Evolutionary conservation across 2,797 vertebrate genomes (phyloP).

Genomic region (Lycodopsis pacificus): DNA sequence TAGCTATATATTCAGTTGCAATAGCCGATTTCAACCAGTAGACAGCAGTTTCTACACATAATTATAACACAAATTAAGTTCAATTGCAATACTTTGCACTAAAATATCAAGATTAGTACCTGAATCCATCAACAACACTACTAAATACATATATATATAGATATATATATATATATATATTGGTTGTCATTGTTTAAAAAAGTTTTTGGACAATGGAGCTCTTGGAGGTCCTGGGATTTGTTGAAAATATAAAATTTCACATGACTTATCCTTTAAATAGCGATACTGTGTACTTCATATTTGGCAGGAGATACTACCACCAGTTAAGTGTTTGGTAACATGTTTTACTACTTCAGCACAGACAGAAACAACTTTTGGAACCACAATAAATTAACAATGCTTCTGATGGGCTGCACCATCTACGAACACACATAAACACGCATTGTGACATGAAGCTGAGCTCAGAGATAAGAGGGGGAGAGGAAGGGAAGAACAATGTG

Average conservation of each 20-base stretch:
- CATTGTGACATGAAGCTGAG: conserved; percentile 20
- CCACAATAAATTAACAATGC: background rate
- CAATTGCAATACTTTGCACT: background rate
- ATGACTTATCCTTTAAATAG: background rate
- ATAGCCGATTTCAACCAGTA: too few species aligned
- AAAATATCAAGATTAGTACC: background rate
- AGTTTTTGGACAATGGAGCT: too few species aligned
- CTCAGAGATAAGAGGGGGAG: conserved; percentile 19
- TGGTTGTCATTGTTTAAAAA: too few species aligned
- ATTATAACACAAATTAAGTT: too few species aligned
- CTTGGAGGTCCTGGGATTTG: background rate
- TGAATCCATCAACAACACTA: background rate
- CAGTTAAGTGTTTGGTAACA: background rate
- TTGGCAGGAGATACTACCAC: background rate
- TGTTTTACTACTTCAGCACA: background rate
- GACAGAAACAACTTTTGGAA: background rate
- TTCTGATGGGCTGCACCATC: background rate
- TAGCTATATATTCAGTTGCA: background rate
- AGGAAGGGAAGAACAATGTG: conserved; percentile 48
- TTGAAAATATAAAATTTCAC: background rate
- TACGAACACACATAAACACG: conserved; percentile 14
- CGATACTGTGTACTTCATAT: background rate
- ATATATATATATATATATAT: too few species aligned
- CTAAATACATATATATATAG: background rate
- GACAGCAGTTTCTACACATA: too few species aligned